Percentiles rank a stretch among this genome's conserved stretches.
Evolutionary conservation across 2,113 vertebrate genomes (phyloP).

Genomic region (Bubalus kerabau): DNA sequence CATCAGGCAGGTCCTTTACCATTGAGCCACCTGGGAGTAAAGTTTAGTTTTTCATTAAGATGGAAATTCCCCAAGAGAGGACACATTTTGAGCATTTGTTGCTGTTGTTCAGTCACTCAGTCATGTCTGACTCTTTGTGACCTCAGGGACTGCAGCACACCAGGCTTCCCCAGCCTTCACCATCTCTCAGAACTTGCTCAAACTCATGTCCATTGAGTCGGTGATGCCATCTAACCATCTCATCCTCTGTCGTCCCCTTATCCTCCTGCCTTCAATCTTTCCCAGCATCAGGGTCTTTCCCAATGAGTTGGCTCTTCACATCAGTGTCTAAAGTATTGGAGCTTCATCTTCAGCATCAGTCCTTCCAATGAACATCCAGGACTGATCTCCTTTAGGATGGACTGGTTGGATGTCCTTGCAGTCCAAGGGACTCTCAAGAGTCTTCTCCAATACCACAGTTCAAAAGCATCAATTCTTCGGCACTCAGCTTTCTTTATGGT

Average conservation of each 20-base stretch:
- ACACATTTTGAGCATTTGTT: background rate
- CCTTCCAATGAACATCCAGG: background rate
- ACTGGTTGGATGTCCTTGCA: background rate
- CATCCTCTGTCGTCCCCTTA: background rate
- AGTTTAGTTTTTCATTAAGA: background rate
- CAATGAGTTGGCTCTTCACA: background rate
- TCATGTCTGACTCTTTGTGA: background rate
- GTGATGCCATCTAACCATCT: background rate
- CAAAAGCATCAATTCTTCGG: background rate
- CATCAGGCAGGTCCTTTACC: background rate
- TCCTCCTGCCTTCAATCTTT: background rate
- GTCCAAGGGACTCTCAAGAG: background rate
- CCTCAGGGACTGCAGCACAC: background rate
- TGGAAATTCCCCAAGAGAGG: background rate
- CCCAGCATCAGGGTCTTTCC: background rate
- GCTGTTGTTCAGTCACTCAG: background rate
- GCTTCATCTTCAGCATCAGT: background rate
- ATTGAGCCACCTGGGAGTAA: background rate
- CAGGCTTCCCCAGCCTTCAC: background rate
- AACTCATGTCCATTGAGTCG: background rate
- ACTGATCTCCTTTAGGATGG: background rate
- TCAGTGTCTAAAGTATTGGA: background rate
- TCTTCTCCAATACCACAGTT: background rate
- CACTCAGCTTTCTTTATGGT: background rate
- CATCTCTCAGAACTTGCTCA: background rate